Base-by-base conservation (phyloP, 2,797 vertebrate species). In the Platalea minor region DNA sequence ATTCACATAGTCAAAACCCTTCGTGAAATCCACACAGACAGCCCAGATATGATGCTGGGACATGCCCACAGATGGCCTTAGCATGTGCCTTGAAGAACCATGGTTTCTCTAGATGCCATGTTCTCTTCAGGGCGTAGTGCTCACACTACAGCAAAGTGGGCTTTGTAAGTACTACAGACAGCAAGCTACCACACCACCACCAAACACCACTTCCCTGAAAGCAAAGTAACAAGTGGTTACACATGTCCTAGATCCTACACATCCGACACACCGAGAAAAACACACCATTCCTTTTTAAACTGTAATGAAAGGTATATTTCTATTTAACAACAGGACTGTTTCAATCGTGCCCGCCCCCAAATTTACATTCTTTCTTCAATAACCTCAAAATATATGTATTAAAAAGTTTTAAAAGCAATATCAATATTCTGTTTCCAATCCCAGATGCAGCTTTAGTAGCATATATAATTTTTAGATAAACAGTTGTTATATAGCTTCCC, bases 321-420 rank as follows among this genome's bases (percentile, higher is more conserved):
- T 69, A 25, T 5, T 3, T 73, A 80, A 68, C 8, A 29, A 68
- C 8, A 29, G 10, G 59, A 19, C 41, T 50, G 18, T 70, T 89
- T 65, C 46, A 60, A 0, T 63, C 3, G 2, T 68, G 16, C 7
- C 37, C 9, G 35, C 37, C 4, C 9, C 1, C 12, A 7, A 24
- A 31, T 39, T 26, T 33, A 24, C 61, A 15, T n/a, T 82, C 35
- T 64, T 80, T 76, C 33, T 70, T 80, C 75, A 92, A 35, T 31
- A 77, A 65, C 7, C 26, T 85, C 18, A 39, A 35, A 16, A 45
- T 19, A 61, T 33, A 64, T 9, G 13, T 15, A 56, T 3, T 17
- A 29, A 65, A 51, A 33, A n/a, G 11, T 51, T 79, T 35, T 24
- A 54, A 76, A 74, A 77, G 25, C 19, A 80, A 2, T 59, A 59